Percentiles rank a stretch among this genome's conserved stretches.
phyloP scores from a whole-genome alignment of 2,888 invertebrate species.

The Chymomyza caudatula region DNA sequence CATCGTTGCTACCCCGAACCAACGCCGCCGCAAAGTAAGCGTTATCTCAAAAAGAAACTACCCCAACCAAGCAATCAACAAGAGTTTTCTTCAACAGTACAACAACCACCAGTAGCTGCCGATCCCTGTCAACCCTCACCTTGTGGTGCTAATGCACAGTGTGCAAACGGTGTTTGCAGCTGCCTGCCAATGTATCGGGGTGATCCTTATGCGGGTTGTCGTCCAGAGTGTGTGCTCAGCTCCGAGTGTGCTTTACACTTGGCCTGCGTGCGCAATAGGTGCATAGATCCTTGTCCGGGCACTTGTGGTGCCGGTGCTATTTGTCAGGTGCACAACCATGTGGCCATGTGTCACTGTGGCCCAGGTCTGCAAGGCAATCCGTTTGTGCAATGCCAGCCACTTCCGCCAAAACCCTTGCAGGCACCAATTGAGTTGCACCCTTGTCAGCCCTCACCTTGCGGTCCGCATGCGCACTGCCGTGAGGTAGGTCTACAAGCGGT shows the following conservation, averaged over 20 bases:
- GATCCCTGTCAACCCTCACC: conserved; percentile 85
- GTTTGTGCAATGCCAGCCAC: conserved; percentile 80
- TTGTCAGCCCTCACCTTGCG: conserved; percentile 85
- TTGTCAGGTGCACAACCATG: conserved; percentile 86
- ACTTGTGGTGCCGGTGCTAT: conserved; percentile 85
- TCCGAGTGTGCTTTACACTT: conserved; percentile 84
- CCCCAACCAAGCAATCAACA: background rate
- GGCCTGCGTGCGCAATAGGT: conserved; percentile 86
- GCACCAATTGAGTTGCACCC: conserved; percentile 77
- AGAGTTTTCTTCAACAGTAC: conserved; percentile 42
- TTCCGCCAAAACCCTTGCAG: conserved; percentile 34
- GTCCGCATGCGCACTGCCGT: conserved; percentile 84
- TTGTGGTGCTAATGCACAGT: conserved; percentile 83
- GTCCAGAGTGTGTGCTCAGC: conserved; percentile 86
- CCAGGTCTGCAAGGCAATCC: conserved; percentile 83
- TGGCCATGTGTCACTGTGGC: conserved; percentile 82
- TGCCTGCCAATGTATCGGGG: conserved; percentile 85
- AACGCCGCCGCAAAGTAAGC: conserved; percentile 4
- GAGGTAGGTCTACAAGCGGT: conserved; percentile 81
- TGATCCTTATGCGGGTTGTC: conserved; percentile 83
- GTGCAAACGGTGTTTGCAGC: conserved; percentile 83
- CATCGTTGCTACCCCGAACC: conserved; percentile 80
- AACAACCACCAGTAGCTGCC: conserved; percentile 61
- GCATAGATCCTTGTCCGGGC: conserved; percentile 85
- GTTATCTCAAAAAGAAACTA: conserved; percentile 53